phyloP scores from a whole-genome alignment of 2,797 vertebrate genomes.

The Linurgus olivaceus region DNA sequence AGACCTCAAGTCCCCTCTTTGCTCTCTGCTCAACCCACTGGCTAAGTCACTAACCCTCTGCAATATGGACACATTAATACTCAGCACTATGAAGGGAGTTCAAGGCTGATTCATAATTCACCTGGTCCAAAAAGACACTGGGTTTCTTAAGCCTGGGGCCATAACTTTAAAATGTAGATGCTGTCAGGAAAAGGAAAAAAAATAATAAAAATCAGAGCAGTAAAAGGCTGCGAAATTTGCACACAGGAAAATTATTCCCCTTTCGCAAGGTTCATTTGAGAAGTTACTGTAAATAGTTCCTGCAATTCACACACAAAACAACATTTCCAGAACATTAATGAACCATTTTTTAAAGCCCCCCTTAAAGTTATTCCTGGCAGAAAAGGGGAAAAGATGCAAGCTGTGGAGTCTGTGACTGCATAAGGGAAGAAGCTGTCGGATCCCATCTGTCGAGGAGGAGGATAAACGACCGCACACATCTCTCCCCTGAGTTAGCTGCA shows the following conservation, averaged over 20 bases:
- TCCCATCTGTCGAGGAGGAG: conserved; percentile 53
- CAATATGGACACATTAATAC: conserved; percentile 57
- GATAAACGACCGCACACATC: conserved; percentile 31
- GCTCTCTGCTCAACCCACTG: conserved; percentile 46
- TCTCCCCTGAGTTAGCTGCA: background rate
- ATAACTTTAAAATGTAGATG: conserved; percentile 52
- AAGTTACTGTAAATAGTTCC: conserved; percentile 50
- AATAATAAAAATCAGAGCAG: background rate
- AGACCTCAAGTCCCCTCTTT: conserved; percentile 43
- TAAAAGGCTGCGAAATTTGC: conserved; percentile 30
- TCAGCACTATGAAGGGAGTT: conserved; percentile 37
- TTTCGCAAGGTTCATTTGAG: background rate
- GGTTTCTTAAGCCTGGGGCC: background rate
- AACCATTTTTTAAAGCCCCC: conserved; percentile 34
- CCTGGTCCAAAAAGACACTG: conserved; percentile 52
- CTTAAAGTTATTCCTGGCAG: conserved; percentile 67
- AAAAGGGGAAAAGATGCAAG: conserved; percentile 60
- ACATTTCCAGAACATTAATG: conserved; percentile 57
- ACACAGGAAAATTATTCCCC: background rate
- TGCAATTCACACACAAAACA: conserved; percentile 48
- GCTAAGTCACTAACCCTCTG: conserved; percentile 53
- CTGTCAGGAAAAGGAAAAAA: background rate
- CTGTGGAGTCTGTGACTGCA: conserved; percentile 60
- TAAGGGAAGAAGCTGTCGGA: conserved; percentile 59
- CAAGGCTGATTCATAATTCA: conserved; percentile 57